A percentile compares a stretch with the other conserved stretches of the same genome.
These are phyloP conservation scores for Echinops telfairi DNA, from an alignment of 2,113 vertebrate species.

Conservation along the genomic window DNA sequence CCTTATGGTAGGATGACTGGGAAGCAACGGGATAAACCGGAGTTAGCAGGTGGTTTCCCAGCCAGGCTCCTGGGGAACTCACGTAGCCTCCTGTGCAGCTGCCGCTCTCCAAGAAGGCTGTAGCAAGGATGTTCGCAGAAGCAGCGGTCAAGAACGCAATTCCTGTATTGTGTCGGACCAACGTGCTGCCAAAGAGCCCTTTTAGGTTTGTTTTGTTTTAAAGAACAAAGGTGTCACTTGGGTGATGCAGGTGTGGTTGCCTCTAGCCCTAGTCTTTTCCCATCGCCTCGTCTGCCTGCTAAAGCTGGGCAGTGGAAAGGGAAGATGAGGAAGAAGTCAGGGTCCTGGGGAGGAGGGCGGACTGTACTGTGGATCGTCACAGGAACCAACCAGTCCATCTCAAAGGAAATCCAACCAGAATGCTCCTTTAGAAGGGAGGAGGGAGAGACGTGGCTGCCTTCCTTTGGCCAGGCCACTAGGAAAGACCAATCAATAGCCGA, in stretches of 20 bases:
- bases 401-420: no score
- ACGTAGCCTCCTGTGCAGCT: accelerated
- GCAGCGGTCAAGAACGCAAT: neutral
- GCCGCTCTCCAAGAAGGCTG: neutral
- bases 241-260: neutral
- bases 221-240: neutral
- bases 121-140: neutral
- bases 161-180: neutral
- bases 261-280: neutral
- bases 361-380: neutral
- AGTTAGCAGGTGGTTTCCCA: neutral
- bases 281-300: neutral
- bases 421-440: no score
- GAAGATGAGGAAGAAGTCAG: neutral
- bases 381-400: neutral
- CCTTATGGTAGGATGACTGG: neutral
- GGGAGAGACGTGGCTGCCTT: no score
- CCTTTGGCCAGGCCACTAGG: no score
- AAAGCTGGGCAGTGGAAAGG: neutral
- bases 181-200: neutral
- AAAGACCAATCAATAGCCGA: no score
- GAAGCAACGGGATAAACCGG: neutral
- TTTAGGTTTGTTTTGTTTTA: neutral
- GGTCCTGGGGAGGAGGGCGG: neutral
- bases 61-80: no score